Evolutionary conservation across 1,140 invertebrate species (phyloP).

Genomic region (Drosophila fuyamai): DNA sequence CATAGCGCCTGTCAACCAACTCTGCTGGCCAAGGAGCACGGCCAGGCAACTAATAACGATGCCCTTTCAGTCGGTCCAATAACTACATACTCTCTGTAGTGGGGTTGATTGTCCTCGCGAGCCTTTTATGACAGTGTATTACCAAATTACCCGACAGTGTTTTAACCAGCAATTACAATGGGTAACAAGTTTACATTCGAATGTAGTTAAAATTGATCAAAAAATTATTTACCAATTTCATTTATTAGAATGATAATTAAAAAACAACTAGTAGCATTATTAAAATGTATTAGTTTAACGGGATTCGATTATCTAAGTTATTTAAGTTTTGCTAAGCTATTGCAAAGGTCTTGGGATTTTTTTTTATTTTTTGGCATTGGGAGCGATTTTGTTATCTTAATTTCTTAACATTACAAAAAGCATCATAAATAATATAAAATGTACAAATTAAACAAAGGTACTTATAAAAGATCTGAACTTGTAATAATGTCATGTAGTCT

Average conservation of each 20-base stretch:
- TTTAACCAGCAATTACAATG: conserved; percentile 1
- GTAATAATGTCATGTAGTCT: too few relatives aligned
- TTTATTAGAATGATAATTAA: too few relatives aligned
- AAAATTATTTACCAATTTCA: too few relatives aligned
- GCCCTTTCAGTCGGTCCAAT: neutral
- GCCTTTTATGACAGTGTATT: conserved; percentile 11
- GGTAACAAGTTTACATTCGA: neutral
- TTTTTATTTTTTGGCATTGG: too few relatives aligned
- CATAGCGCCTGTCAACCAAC: conserved; percentile 36
- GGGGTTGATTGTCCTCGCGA: neutral
- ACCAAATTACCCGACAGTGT: neutral
- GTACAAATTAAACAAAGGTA: neutral
- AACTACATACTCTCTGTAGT: neutral
- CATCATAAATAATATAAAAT: too few relatives aligned
- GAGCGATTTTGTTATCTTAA: too few relatives aligned
- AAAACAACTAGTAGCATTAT: too few relatives aligned
- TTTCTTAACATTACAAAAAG: too few relatives aligned
- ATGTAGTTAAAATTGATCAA: too few relatives aligned
- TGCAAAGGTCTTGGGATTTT: too few relatives aligned
- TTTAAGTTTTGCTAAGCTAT: neutral
- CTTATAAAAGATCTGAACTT: neutral
- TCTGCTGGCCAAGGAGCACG: conserved; percentile 15
- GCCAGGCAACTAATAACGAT: conserved; percentile 22
- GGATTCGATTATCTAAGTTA: too few relatives aligned
- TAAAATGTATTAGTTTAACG: too few relatives aligned